Percentiles rank a stretch among this genome's conserved stretches.
phyloP scores from a whole-genome alignment of 1,140 invertebrate genomes.

The Oncopeltus fasciatus region DNA sequence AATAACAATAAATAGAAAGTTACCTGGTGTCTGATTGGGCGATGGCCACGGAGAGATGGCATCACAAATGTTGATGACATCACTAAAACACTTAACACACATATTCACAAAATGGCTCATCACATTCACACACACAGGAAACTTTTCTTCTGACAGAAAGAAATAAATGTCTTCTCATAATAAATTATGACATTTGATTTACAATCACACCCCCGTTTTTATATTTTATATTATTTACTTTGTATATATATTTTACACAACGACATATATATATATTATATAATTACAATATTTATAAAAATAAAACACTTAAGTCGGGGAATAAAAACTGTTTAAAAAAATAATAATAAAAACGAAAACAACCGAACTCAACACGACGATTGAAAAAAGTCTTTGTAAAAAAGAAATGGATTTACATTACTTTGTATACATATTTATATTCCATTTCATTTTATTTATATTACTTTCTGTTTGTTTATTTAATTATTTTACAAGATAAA shows the following conservation, averaged over 20 bases:
- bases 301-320: conserved; percentile 8
- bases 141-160: neutral
- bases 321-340: conserved; percentile 5
- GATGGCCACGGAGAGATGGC: conserved; percentile 1
- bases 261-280: neutral
- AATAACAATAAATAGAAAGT: neutral
- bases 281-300: conserved; percentile 10
- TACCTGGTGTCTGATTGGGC: neutral
- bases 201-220: neutral
- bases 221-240: neutral
- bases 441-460: neutral
- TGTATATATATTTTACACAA: neutral
- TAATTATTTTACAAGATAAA: neutral
- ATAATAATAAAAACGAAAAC: conserved; percentile 5
- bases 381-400: neutral
- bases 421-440: neutral
- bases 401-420: neutral
- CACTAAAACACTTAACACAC: conserved; percentile 5
- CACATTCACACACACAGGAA: conserved; percentile 4
- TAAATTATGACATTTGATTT: neutral
- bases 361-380: conserved; percentile 2
- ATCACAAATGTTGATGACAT: neutral
- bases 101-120: conserved; percentile 6
- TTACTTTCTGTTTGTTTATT: no score
- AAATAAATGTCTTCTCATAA: neutral